Evolutionary conservation across 1,140 invertebrate species (phyloP).

Genomic region (Drosophila obscura): DNA sequence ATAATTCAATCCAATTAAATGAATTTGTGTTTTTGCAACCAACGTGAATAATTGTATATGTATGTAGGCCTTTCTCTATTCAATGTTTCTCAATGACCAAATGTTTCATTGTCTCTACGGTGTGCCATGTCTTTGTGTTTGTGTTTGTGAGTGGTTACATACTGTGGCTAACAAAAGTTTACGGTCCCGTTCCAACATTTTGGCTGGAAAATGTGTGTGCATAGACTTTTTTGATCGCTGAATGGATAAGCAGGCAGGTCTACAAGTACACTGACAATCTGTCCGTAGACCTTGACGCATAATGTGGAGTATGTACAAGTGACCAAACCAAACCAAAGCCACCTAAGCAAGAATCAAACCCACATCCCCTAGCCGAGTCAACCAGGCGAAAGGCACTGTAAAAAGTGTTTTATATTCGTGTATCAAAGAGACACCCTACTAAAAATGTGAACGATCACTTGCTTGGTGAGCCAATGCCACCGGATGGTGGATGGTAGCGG

Average conservation of each 20-base stretch:
- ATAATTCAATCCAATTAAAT: constrained; percentile 15
- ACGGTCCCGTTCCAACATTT: constrained; percentile 18
- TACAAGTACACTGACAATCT: too few relatives aligned
- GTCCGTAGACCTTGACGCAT: too few relatives aligned
- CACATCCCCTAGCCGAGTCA: not conserved
- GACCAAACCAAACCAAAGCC: too few relatives aligned
- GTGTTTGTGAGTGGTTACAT: constrained; percentile 42
- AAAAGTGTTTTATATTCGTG: not conserved
- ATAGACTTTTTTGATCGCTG: too few relatives aligned
- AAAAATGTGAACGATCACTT: constrained; percentile 8
- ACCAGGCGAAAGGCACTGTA: not conserved
- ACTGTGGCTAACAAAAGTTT: constrained; percentile 47
- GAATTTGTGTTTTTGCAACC: constrained; percentile 23
- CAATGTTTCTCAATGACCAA: constrained; percentile 49
- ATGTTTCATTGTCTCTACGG: constrained; percentile 41
- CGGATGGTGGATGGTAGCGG: constrained; percentile 12
- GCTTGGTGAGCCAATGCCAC: constrained; percentile 32
- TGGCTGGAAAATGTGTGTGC: too few relatives aligned
- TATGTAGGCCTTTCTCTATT: constrained; percentile 41
- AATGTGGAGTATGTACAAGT: too few relatives aligned
- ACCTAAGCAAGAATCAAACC: too few relatives aligned
- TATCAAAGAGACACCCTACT: constrained; percentile 24
- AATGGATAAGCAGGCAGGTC: too few relatives aligned
- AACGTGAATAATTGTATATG: not conserved
- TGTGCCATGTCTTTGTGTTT: constrained; percentile 20